Base-by-base conservation (phyloP, 1,140 invertebrate genomes). In the Nephotettix cincticeps region DNA sequence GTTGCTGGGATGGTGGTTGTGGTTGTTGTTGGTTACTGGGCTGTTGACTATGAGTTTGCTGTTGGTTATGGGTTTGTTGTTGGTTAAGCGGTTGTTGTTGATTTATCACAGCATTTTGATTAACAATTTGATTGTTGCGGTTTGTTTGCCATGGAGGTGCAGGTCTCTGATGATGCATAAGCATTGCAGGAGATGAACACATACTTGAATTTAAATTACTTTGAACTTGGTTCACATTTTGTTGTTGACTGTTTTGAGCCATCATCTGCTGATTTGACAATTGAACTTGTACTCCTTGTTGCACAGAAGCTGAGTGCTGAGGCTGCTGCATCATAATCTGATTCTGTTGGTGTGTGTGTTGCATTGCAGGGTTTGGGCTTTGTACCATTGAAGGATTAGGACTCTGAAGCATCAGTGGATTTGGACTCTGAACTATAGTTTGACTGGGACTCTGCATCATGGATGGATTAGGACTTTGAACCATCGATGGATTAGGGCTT, bases 241-340 rank as follows among this genome's bases (percentile, higher is more conserved):
- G 68, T 45, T 69, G 68, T 40, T 69, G 70, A 51, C 54, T 63
- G 28, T 67, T 67, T 56, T 68, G 67, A 23, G 68, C n/a, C 19
- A 29, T 32, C 4, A 70, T 47, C 36, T 71, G 70, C 45, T 71
- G 70, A 30, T 36, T 47, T 17, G 17, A 28, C 11, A 67, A 17
- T 29, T 66, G 70, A 11, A 71, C 70, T 30, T 66, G 70, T 25
- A 67, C 40, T 51, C 64, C 64, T 28, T 71, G 70, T 43, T 66
- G 63, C 9, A 30, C 45, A 17, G n/a, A 25, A 14, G 21, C 6
- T 1, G 68, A 40, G 43, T 79, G 77, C 64, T 81, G 79, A 45
- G 80, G 81, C 65, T 82, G 79, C 23, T 77, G 71, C 64, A 80
- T 79, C 73, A 81, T 81, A 6, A 79, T 58, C 17, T 67, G 64